Base-by-base conservation (phyloP, 2,797 vertebrate species). In the Sebastes oblongus region DNA sequence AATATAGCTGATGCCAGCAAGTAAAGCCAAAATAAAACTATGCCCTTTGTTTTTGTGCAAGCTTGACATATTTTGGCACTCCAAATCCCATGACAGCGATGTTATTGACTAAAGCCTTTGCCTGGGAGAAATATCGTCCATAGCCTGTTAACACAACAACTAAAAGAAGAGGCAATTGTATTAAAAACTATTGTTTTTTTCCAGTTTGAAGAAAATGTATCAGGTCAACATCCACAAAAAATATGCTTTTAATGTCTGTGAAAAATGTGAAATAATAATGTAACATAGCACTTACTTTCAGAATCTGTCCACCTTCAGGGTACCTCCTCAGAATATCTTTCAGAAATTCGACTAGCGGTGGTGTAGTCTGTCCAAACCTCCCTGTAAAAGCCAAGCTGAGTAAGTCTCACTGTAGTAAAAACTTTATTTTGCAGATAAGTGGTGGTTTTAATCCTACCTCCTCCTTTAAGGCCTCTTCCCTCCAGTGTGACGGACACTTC, bases 271-370 rank as follows among this genome's bases (percentile, higher is more conserved):
- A 54, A 30, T 32, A 59, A 72, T 8, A 54, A 30, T 24, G n/a
- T 39, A 67, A 6, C 32, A 6, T 55, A 18, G 39, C 20, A 69
- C 92, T 90, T 96, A 99, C 98, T 96, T 99, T 99, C 76, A 99
- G 94, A 93, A 99, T 99, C 85, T 99, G 98, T 86, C 98, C 98
- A 91, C 98, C 98, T 92, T 99, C 98, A 55, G 98, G 98, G 66
- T 99, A 99, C 90, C 98, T 95, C 92, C 97, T 96, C 79, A 99
- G 94, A 92, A 99, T 99, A 87, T 99, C 98, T 92, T 99, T 99
- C 81, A 99, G 93, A 93, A 99, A 99, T 87, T 99, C 98, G 42
- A 99, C 98, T 77, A 99, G 96, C 0, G 98, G 98, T 29, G 98
- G 98, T 4, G 98, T 99, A 16, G 98, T 99, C 90, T 99, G 98